Evolutionary conservation across 2,113 vertebrate species (phyloP), one percentile per base, ranked within the genome.

Genomic region (Takifugu flavidus): DNA sequence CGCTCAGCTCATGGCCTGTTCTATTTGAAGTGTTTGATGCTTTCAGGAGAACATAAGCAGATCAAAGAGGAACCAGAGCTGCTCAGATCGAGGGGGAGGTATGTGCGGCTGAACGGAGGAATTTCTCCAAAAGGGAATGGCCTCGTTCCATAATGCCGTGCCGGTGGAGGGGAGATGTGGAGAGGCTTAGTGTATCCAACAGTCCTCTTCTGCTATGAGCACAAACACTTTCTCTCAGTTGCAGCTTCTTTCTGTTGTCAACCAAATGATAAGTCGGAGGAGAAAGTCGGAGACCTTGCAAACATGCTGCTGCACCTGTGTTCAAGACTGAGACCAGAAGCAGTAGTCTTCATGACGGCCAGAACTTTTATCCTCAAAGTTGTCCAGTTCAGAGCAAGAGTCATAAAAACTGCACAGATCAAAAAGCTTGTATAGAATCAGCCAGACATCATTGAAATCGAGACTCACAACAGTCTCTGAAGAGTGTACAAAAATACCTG

Each of bases 31-130:
- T 88, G 57, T 75, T 82, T 80, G 49, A 68, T 77, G 45, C 79
- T 88, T 86, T 87, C 82, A 84, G 83, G 80, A 77, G 77, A 84
- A 86, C 80, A 88, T 71, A 67, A 67, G 70, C 70, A 81, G 86
- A 89, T 92, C 86, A 91, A 91, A 90, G 86, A 73, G 61, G 14
- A 74, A 78, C 55, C 65, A 82, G 75, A 77, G 75, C 68, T 77
- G 71, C 67, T 74, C 31, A 74, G 72, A 82, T 78, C 25, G 77
- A 66, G 76, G 69, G 79, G 71, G 79, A 75, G 75, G 75, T 59
- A 65, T 69, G 57, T 72, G 70, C 53, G 73, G 69, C 76, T 71
- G 80, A 75, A 76, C 75, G 67, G 56, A 79, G 81, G 78, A 83
- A 82, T 84, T 71, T 72, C 61, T 79, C 73, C 62, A 74, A 68